Conservation (phyloP, 2,888 invertebrate genomes). For the Hypsopygia costalis region DNA sequence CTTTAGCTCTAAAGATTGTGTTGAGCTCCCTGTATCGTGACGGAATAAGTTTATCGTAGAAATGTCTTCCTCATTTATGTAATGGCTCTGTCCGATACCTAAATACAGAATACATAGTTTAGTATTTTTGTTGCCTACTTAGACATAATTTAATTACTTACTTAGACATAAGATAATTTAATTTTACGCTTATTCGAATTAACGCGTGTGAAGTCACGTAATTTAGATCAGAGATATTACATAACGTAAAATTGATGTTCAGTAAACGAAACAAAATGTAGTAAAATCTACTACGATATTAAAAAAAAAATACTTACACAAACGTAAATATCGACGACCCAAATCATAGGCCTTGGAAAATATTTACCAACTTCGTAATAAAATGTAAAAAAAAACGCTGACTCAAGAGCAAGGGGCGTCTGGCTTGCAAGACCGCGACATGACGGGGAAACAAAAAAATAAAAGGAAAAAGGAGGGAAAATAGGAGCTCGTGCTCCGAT, state of each 20-base stretch:
- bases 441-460: slow-evolving; percentile 62
- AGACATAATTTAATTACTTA: no score
- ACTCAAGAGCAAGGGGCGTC: slow-evolving; percentile 76
- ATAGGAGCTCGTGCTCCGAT: slow-evolving; percentile 66
- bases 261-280: no score
- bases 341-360: slow-evolving; percentile 58
- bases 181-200: slow-evolving; percentile 1
- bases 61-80: no score
- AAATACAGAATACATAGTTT: no score
- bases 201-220: slow-evolving; percentile 3
- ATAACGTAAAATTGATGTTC: no score
- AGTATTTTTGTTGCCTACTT: no score
- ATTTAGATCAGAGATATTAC: slow-evolving; percentile 5
- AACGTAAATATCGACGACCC: slow-evolving; percentile 51
- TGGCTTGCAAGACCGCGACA: slow-evolving; percentile 74
- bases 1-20: no score
- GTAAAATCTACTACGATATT: no score
- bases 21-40: no score
- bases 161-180: no score
- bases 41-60: no score
- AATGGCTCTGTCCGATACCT: no score
- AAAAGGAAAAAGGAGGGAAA: slow-evolving; percentile 51
- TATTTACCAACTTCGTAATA: slow-evolving; percentile 75
- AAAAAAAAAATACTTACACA: slow-evolving; percentile 25
- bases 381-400: slow-evolving; percentile 71